Conservation (phyloP, 2,888 invertebrate species). For the Geophilus truncorum region DNA sequence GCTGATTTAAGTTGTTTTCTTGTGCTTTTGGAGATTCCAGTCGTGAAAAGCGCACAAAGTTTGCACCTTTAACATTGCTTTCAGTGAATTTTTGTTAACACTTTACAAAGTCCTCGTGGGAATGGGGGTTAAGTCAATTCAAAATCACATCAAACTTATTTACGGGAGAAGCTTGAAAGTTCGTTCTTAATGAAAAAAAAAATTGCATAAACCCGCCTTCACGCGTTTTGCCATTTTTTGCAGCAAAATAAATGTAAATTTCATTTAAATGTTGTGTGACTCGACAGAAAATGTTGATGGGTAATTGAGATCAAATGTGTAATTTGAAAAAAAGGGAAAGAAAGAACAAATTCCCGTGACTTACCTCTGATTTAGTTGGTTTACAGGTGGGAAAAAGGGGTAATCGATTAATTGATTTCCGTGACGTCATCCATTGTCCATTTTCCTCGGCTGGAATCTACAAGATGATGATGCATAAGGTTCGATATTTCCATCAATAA, state of each 20-base stretch:
- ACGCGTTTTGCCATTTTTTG: too few relatives aligned
- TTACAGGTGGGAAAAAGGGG: neutral
- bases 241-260: too few relatives aligned
- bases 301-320: neutral
- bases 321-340: neutral
- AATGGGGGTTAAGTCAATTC: neutral
- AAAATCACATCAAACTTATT: neutral
- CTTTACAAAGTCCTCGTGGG: neutral
- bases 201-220: neutral
- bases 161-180: neutral
- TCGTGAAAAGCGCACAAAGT: neutral
- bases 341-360: neutral
- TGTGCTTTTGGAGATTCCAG: too few relatives aligned
- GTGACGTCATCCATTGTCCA: slow-evolving; percentile 2
- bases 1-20: too few relatives aligned
- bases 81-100: neutral
- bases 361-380: neutral
- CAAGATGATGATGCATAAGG: neutral
- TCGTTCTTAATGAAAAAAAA: neutral
- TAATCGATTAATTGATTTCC: neutral
- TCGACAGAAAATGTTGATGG: neutral
- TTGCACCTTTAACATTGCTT: neutral
- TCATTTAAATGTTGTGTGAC: neutral
- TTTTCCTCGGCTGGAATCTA: neutral
- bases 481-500: neutral